Evolutionary conservation across 2,797 vertebrate genomes (phyloP).

Genomic region (Pelobates cultripes): DNA sequence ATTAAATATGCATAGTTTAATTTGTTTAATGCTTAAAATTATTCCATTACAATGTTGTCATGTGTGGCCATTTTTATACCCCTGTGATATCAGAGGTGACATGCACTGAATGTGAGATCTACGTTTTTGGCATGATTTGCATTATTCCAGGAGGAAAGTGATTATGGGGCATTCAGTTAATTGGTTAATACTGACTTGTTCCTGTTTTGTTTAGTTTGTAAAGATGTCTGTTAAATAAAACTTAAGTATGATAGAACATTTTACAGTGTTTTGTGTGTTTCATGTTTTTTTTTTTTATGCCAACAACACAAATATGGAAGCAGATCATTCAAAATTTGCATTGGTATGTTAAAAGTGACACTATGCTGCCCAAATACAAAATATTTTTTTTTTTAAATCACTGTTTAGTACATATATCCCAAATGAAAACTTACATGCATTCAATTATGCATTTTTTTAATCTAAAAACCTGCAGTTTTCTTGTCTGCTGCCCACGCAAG

Average conservation of each 20-base stretch:
- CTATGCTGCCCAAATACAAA: too few species aligned
- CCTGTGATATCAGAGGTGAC: background rate
- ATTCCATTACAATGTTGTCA: background rate
- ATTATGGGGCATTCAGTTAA: background rate
- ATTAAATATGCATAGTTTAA: background rate
- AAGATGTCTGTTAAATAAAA: background rate
- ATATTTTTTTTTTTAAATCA: too few species aligned
- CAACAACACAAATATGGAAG: too few species aligned
- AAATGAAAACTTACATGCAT: too few species aligned
- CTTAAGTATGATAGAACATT: background rate
- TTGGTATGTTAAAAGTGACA: too few species aligned
- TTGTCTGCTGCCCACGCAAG: too few species aligned
- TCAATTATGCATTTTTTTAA: too few species aligned
- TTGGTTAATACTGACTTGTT: background rate
- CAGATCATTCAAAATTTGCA: too few species aligned
- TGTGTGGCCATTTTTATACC: background rate
- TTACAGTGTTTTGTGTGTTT: background rate
- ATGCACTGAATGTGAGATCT: background rate
- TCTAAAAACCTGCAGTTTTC: too few species aligned
- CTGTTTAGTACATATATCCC: too few species aligned
- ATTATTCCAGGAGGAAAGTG: background rate
- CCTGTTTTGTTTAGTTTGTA: conserved; percentile 3
- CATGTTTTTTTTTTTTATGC: too few species aligned
- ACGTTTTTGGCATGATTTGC: background rate
- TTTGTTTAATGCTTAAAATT: too few species aligned